Percentiles rank a stretch among this genome's conserved stretches.
Evolutionary conservation across 2,888 invertebrate genomes (phyloP).

Genomic region (Labia minor): DNA sequence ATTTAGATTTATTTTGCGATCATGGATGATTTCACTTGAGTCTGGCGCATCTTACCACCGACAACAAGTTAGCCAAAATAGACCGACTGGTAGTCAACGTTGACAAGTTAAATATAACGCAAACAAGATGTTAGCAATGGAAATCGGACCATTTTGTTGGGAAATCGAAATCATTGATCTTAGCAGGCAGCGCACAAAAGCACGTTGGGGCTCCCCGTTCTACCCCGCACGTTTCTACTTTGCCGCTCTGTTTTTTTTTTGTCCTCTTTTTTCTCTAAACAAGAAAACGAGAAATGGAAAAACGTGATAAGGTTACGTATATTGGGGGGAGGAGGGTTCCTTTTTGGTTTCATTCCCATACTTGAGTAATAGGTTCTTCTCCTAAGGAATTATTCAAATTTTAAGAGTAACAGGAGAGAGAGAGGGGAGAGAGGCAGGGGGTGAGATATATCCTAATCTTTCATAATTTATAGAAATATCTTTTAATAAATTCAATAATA

Average conservation of each 20-base stretch:
- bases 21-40: not conserved
- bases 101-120: not conserved
- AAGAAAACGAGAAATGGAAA: not conserved
- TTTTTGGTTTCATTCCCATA: not conserved
- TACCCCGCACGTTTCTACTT: not conserved
- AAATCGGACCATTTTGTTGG: slow-evolving; percentile 22
- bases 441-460: too few relatives aligned
- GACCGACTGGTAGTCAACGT: not conserved
- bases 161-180: slow-evolving; percentile 22
- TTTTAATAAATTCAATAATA: too few relatives aligned
- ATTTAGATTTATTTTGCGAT: not conserved
- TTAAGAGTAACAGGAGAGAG: too few relatives aligned
- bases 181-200: not conserved
- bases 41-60: not conserved
- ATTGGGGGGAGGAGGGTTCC: too few relatives aligned
- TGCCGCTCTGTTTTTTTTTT: not conserved
- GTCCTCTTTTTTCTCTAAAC: not conserved
- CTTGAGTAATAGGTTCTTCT: not conserved
- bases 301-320: not conserved
- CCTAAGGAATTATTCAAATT: not conserved
- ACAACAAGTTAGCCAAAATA: not conserved
- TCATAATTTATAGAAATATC: too few relatives aligned
- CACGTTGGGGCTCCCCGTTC: not conserved
- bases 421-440: too few relatives aligned
- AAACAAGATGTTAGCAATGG: slow-evolving; percentile 15